Evolutionary conservation across 2,888 invertebrate species (phyloP).

Genomic region (Rhagium mordax): DNA sequence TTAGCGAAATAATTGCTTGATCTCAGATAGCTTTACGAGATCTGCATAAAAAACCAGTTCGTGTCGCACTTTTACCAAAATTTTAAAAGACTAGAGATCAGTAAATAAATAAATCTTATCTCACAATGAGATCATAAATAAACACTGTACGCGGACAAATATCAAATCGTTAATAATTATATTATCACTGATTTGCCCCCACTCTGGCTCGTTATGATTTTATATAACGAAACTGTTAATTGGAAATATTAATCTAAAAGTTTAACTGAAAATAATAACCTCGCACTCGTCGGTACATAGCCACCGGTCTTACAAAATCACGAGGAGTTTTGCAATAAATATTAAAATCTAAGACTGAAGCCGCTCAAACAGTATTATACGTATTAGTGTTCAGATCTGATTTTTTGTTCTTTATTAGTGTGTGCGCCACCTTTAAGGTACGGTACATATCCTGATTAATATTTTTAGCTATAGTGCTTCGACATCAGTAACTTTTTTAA

Average conservation of each 20-base stretch:
- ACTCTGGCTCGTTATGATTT: not conserved
- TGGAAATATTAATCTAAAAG: conserved; percentile 10
- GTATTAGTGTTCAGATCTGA: not conserved
- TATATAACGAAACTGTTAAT: conserved; percentile 21
- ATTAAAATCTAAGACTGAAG: conserved; percentile 6
- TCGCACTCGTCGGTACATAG: not conserved
- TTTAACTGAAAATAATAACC: not conserved
- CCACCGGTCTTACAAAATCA: not conserved
- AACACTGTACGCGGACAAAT: not conserved
- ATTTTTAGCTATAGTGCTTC: not conserved
- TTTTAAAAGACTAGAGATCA: too few species aligned
- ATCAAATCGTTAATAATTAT: conserved; percentile 8
- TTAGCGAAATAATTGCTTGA: too few species aligned
- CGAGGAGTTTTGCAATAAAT: not conserved
- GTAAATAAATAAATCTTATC: not conserved
- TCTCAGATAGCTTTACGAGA: too few species aligned
- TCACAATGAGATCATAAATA: not conserved
- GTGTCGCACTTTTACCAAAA: too few species aligned
- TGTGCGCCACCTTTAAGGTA: not conserved
- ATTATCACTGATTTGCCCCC: not conserved
- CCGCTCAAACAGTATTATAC: not conserved
- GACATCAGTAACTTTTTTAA: too few species aligned
- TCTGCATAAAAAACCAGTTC: too few species aligned
- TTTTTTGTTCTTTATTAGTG: not conserved
- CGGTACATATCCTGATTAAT: not conserved